A percentile compares a stretch with the other conserved stretches of the same genome.
These are phyloP conservation scores for Triplophysa dalaica DNA, from an alignment of 2,113 vertebrate genomes.

Conservation along the genomic window DNA sequence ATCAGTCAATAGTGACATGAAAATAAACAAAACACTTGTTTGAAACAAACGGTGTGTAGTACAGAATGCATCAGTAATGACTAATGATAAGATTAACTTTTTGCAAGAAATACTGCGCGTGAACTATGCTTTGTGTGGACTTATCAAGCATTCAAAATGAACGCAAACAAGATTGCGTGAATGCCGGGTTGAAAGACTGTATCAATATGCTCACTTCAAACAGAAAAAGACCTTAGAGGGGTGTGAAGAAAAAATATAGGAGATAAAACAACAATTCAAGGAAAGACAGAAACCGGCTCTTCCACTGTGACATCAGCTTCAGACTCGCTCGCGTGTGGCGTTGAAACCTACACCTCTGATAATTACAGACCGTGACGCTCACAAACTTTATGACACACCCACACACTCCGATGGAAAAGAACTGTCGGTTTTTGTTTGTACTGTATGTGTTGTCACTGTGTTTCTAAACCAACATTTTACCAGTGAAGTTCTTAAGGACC, in stretches of 20 bases:
- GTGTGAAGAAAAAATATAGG: not conserved
- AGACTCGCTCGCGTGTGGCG: slow-evolving; percentile 1
- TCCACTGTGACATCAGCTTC: slow-evolving; percentile 19
- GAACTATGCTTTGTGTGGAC: slow-evolving; percentile 27
- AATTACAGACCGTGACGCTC: slow-evolving; percentile 48
- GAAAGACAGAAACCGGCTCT: slow-evolving; percentile 41
- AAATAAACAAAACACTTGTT: not conserved
- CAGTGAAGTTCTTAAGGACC: not conserved
- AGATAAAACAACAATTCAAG: not conserved
- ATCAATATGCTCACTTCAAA: not conserved
- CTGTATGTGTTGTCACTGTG: not conserved
- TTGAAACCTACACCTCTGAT: slow-evolving; percentile 41
- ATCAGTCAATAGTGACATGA: too few relatives aligned
- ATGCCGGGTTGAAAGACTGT: not conserved
- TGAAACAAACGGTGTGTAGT: not conserved
- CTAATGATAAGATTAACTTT: slow-evolving; percentile 12
- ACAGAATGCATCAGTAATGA: not conserved
- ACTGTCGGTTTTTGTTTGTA: not conserved
- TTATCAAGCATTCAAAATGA: slow-evolving; percentile 17
- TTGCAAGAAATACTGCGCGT: not conserved
- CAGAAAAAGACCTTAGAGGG: not conserved
- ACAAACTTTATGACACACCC: slow-evolving; percentile 33
- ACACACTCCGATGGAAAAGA: not conserved
- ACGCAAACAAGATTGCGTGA: slow-evolving; percentile 31
- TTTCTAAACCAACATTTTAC: not conserved